A percentile compares a stretch with the other conserved stretches of the same genome.
Conservation (phyloP, 1,140 invertebrate genomes). For the Aphidius gifuensis region DNA sequence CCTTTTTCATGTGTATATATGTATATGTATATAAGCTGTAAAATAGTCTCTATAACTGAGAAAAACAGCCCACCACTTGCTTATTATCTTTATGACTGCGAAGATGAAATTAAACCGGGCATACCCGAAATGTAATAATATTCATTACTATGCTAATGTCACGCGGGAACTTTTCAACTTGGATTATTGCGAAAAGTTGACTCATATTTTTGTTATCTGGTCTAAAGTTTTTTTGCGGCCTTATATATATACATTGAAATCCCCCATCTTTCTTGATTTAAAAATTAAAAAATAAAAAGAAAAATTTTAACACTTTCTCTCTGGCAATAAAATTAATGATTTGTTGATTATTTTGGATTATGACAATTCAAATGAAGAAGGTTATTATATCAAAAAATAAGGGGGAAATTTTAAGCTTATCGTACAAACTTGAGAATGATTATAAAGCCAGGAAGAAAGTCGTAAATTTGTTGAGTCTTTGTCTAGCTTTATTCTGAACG, state of each 20-base stretch:
- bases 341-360: background rate
- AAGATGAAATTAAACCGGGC: conserved; percentile 58
- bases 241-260: no score
- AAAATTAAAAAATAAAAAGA: no score
- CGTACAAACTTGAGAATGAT: no score
- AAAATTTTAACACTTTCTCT: no score
- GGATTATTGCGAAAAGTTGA: conserved; percentile 50
- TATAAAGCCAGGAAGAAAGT: no score
- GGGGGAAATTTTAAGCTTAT: background rate
- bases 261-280: no score
- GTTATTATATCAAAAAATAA: background rate
- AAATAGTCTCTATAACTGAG: conserved; percentile 21
- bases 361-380: background rate
- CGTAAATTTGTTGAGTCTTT: conserved; percentile 1
- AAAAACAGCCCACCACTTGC: conserved; percentile 43
- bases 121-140: conserved; percentile 56
- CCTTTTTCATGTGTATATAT: background rate
- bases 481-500: background rate
- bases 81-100: conserved; percentile 57
- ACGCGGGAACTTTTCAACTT: conserved; percentile 26
- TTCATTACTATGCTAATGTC: conserved; percentile 58
- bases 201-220: conserved; percentile 56
- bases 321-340: no score
- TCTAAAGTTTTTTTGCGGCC: conserved; percentile 11
- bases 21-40: background rate